Base-by-base conservation (phyloP, 2,113 vertebrate genomes). In the Smithornis capensis region DNA sequence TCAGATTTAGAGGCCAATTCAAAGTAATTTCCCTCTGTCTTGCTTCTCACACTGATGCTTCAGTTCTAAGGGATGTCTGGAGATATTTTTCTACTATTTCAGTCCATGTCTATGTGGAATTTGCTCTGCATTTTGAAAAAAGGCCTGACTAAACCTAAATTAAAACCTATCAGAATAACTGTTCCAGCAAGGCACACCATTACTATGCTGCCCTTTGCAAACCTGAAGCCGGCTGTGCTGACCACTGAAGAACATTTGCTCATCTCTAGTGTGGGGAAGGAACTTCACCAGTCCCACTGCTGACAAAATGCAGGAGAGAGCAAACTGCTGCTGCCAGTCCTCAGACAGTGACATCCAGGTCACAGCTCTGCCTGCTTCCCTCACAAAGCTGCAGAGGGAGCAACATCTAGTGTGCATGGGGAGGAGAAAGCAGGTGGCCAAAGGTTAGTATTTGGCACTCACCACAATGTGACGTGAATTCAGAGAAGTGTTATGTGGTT, bases 391-490 rank as follows among this genome's bases (percentile, higher is more conserved):
- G 23, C n/a, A 38, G 33, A 50, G 11, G 11, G 5, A 19, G 7
- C n/a, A 75, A 28, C 19, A 27, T 31, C 64, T 44, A 6, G 4
- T 4, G 11, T 4, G 19, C 0, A 2, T 4, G 23, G 22, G 7
- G 19, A 47, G 29, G 29, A 89, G 22, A 63, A 82, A 50, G 29
- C 15, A 7, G 9, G 45, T 31, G 53, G 38, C 7, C 27, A 14
- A 73, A 65, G 12, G 29, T 47, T 29, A 40, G 22, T 31, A 53
- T 14, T 40, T 4, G 5, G 24, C 80, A 9, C 27, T 83, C 19
- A 33, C 22, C 40, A 47, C 21, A 56, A 5, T 0, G 1, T 31
- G 55, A 37, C 0, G 0, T 15, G 59, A 70, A 75, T 35, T 64
- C 21, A 75, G 40, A 45, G 18, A 67, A 31, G 10, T 45, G 56